These are phyloP conservation scores for Gnathonemus echidnorhynchus DNA, from an alignment of 2,113 vertebrate genomes.

Conservation along the genomic window DNA sequence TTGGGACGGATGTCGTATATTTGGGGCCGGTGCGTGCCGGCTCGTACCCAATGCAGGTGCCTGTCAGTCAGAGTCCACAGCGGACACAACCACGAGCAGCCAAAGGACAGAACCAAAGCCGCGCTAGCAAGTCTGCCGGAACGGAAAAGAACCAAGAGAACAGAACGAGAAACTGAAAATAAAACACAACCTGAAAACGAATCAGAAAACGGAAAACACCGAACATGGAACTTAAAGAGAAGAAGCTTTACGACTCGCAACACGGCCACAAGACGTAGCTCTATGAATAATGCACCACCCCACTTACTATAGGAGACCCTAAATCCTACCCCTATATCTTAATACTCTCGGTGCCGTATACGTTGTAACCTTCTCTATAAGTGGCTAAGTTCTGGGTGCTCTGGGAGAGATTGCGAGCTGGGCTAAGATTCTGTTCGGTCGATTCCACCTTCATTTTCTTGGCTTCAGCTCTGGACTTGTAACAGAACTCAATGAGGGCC, in stretches of 20 bases:
- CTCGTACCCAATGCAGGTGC: conserved; percentile 82
- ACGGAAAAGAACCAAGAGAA: conserved; percentile 26
- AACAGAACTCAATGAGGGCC: conserved; percentile 99
- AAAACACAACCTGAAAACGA: conserved; percentile 32
- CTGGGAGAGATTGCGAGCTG: conserved; percentile 91
- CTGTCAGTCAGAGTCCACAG: conserved; percentile 64
- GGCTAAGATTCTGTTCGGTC: conserved; percentile 94
- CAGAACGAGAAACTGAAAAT: conserved; percentile 11
- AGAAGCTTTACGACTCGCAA: conserved; percentile 67
- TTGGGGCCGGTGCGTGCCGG: not conserved
- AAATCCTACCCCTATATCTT: conserved; percentile 99
- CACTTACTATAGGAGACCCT: conserved; percentile 87
- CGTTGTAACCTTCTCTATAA: conserved; percentile 99
- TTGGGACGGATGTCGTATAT: not conserved
- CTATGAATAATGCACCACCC: conserved; percentile 78
- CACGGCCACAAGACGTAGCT: conserved; percentile 69
- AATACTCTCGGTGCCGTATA: conserved; percentile 99
- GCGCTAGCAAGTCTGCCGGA: conserved; percentile 51
- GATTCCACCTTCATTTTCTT: conserved; percentile 99
- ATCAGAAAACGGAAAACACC: conserved; percentile 38
- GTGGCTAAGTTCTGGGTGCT: conserved; percentile 99
- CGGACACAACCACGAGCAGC: conserved; percentile 79
- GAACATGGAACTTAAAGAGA: conserved; percentile 28
- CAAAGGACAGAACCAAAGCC: conserved; percentile 79
- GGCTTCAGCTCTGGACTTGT: conserved; percentile 99